A percentile compares a stretch with the other conserved stretches of the same genome.
Evolutionary conservation across 2,113 vertebrate species (phyloP).

Genomic region (Pteropus alecto): DNA sequence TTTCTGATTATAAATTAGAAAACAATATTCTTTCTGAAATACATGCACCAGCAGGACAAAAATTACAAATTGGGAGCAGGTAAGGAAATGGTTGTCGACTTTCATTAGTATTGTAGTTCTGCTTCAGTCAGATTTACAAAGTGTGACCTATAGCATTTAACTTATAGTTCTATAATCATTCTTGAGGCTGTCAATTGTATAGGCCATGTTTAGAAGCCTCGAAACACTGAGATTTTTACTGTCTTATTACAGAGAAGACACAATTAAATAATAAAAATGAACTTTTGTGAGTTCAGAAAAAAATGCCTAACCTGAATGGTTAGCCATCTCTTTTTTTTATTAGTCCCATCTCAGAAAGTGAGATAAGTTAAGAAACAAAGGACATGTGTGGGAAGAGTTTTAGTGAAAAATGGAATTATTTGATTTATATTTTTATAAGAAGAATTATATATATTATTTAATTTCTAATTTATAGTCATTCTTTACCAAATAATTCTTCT

Average conservation of each 20-base stretch:
- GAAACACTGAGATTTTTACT: neutral
- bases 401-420: neutral
- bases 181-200: neutral
- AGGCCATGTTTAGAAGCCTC: neutral
- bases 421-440: neutral
- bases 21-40: conserved; percentile 6
- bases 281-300: neutral
- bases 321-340: neutral
- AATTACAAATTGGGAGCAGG: neutral
- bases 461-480: neutral
- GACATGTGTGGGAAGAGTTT: neutral
- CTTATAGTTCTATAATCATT: conserved; percentile 23
- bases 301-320: neutral
- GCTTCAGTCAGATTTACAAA: neutral
- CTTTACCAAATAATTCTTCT: neutral
- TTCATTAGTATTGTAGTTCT: conserved; percentile 38
- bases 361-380: neutral
- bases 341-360: neutral
- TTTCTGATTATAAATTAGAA: conserved; percentile 46
- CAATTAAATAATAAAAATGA: conserved; percentile 38
- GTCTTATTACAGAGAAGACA: neutral
- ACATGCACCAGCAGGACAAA: neutral
- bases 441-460: neutral
- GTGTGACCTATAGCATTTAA: neutral
- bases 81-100: conserved; percentile 1